Evolutionary conservation across 2,113 vertebrate genomes (phyloP).

Genomic region (Protomyctophum bolini): DNA sequence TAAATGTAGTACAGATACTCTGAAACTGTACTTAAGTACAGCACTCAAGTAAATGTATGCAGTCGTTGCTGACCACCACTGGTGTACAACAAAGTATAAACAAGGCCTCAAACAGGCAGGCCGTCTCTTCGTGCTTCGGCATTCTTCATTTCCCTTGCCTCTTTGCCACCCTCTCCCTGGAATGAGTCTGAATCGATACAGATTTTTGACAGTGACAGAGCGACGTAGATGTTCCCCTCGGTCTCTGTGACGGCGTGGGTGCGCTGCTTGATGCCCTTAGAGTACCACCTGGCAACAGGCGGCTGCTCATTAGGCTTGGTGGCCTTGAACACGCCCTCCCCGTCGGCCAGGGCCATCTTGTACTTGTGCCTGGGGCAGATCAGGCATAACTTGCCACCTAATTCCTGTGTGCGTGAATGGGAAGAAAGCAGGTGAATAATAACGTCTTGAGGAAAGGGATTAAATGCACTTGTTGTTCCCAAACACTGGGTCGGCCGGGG

Average conservation of each 20-base stretch:
- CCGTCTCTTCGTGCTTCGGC: background rate
- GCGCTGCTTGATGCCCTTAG: constrained; percentile 92
- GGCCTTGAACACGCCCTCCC: constrained; percentile 88
- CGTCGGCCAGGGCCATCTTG: constrained; percentile 86
- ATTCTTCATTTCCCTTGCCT: constrained; percentile 52
- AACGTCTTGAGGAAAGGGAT: background rate
- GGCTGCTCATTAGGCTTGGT: constrained; percentile 74
- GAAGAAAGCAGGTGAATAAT: constrained; percentile 27
- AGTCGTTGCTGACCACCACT: too few relatives aligned
- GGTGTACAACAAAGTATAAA: too few relatives aligned
- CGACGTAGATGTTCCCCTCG: constrained; percentile 85
- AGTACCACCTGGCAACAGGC: constrained; percentile 80
- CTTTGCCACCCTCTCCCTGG: constrained; percentile 85
- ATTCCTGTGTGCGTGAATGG: constrained; percentile 76
- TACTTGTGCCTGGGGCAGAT: constrained; percentile 94
- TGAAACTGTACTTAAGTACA: too few relatives aligned
- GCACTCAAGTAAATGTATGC: too few relatives aligned
- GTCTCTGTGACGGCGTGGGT: constrained; percentile 81
- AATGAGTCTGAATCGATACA: constrained; percentile 89
- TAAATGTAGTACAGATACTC: too few relatives aligned
- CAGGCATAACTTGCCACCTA: constrained; percentile 86
- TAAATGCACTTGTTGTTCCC: background rate
- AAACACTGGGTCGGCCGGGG: too few relatives aligned
- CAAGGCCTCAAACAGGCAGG: too few relatives aligned
- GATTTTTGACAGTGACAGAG: constrained; percentile 72